Base-by-base conservation (phyloP, 37 sponge, comb jelly and placozoan species). In the Halisarca cf. caerulea region DNA sequence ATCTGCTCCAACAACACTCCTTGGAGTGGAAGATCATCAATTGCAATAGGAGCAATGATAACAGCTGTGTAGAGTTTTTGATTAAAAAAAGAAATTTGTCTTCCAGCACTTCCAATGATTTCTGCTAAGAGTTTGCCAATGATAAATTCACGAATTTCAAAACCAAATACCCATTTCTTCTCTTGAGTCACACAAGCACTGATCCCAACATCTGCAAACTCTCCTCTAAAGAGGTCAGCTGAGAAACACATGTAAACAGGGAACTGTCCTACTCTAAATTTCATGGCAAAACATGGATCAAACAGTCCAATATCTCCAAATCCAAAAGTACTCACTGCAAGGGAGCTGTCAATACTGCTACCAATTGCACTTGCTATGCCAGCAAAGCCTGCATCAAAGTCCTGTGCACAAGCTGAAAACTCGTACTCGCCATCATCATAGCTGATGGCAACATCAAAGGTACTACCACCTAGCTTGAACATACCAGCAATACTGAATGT, bases 191-290 rank as follows among this genome's bases (percentile, higher is more conserved):
- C 77, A 43, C 77, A 74, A 4, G 43, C 77, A 40, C 44, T 38
- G 36, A 74, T 38, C n/a, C 77, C 44, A 8, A 43, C 44, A 21
- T 3, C 24, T 40, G 25, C 45, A 74, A 43, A 44, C 2, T 40
- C 42, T n/a, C 45, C 24, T 44, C 45, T 40, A 18, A 74, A 37
- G 45, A 74, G n/a, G 24, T 74, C 77, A 18, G 45, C 77, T 36
- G 77, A 74, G 45, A 74, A 40, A 7, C 77, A 74, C 42, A 74
- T 74, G 36, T 43, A n/a, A 1, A 41, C 77, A 1, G 77, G 77
- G 25, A n/a, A 40, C 45, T 68, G 32, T 3, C 35, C 35, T 68
- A 34, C 69, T 30, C 35, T 68, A 4, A 68, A 68, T 34, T 68
- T 27, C 1, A 68, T 27, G 35, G 35, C 11, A 8, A 68, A 4